These are phyloP conservation scores for Scomber colias DNA, from an alignment of 2,113 vertebrate genomes.

Conservation along the genomic window DNA sequence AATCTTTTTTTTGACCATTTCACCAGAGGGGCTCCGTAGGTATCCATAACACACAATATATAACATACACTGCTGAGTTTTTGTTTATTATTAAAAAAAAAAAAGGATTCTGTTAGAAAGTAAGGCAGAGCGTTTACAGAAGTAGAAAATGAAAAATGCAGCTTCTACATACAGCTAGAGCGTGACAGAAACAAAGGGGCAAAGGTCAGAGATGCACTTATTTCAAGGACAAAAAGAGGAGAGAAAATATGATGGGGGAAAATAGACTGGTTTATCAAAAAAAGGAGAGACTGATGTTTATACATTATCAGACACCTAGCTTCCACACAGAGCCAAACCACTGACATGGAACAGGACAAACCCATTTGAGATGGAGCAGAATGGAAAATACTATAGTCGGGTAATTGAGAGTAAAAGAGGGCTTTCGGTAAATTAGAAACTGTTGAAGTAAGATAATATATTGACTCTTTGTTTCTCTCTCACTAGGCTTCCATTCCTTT, in stretches of 20 bases:
- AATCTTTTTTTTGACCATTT: too few relatives aligned
- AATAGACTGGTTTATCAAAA: constrained; percentile 14
- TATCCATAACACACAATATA: too few relatives aligned
- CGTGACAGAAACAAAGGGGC: not conserved
- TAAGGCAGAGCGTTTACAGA: constrained; percentile 9
- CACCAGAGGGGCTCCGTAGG: too few relatives aligned
- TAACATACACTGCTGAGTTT: not conserved
- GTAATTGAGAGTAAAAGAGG: constrained; percentile 39
- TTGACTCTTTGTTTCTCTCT: constrained; percentile 47
- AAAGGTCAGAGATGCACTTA: constrained; percentile 67
- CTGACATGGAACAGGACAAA: constrained; percentile 49
- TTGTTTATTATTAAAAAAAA: not conserved
- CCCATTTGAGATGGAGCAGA: constrained; percentile 42
- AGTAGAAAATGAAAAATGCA: constrained; percentile 76
- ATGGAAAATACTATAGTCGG: constrained; percentile 36
- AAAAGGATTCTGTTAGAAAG: not conserved
- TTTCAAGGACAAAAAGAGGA: constrained; percentile 31
- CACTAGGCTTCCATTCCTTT: constrained; percentile 28
- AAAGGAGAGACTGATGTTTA: constrained; percentile 4
- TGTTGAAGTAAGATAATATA: constrained; percentile 52
- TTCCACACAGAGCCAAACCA: constrained; percentile 17
- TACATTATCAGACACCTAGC: constrained; percentile 1
- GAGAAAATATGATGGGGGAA: constrained; percentile 13
- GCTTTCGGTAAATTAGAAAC: constrained; percentile 31
- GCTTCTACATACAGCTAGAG: constrained; percentile 87